Conservation (phyloP, 2,888 invertebrate genomes). For the Thymelicus sylvestris region DNA sequence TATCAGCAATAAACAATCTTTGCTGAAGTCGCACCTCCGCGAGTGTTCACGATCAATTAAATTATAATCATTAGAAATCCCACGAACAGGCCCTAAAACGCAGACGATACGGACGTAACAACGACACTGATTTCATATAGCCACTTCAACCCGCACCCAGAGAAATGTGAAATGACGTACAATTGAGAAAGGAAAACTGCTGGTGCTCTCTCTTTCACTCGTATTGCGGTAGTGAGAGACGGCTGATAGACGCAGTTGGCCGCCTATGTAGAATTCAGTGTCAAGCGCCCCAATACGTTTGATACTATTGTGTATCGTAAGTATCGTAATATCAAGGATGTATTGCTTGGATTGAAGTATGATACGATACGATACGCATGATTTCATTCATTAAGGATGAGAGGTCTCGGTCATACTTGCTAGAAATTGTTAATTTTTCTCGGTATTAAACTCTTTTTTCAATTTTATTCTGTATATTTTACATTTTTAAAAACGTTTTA, state of each 20-base stretch:
- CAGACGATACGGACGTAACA: constrained; percentile 69
- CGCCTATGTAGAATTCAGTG: constrained; percentile 79
- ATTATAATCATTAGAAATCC: constrained; percentile 62
- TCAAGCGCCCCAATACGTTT: constrained; percentile 57
- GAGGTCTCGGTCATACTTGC: not conserved
- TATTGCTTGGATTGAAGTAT: constrained; percentile 9
- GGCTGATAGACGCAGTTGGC: constrained; percentile 69
- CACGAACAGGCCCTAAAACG: constrained; percentile 66
- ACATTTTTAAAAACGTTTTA: too few relatives aligned
- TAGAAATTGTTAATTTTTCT: not conserved
- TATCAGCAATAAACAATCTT: constrained; percentile 39
- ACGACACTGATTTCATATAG: constrained; percentile 73
- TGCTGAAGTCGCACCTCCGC: constrained; percentile 53
- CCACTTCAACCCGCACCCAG: constrained; percentile 58
- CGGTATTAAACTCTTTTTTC: too few relatives aligned
- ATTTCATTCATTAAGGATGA: constrained; percentile 14
- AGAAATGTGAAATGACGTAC: constrained; percentile 80
- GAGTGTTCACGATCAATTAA: constrained; percentile 61
- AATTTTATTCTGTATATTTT: too few relatives aligned
- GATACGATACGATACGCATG: constrained; percentile 6
- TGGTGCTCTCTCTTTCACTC: constrained; percentile 63
- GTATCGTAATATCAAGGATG: constrained; percentile 2
- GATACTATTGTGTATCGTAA: constrained; percentile 33
- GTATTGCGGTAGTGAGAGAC: constrained; percentile 57
- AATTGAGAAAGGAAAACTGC: constrained; percentile 77